Evolutionary conservation across 2,888 invertebrate genomes (phyloP), one percentile per base, ranked within the genome.

Genomic region (Hydriomena furcata): DNA sequence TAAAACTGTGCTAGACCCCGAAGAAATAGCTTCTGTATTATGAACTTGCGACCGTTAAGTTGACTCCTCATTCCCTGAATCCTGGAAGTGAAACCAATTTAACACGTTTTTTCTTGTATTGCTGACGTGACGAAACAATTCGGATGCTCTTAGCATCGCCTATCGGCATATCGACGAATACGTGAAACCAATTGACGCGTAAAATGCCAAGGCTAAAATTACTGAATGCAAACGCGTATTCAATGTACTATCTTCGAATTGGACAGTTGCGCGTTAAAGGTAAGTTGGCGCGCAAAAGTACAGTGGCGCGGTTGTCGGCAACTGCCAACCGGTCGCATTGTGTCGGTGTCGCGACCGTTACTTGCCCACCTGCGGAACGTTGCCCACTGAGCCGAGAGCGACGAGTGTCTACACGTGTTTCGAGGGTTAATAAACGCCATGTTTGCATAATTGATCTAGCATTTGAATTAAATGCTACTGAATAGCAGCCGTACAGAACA

Each of bases 321-420:
- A 52, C 63, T 69, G 65, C 24, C 65, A 68, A 69, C 68, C 71
- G 71, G 69, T 69, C 69, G 64, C 66, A 68, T 71, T 73, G 73
- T 68, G 61, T 60, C 59, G 58, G 73, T 68, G 58, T 59, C 60
- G 60, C 74, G 79, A 84, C 89, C 88, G 89, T 89, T 90, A 89
- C 65, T 76, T 75, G 80, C 81, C 86, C 88, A 89, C 88, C 88
- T 88, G 89, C 85, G 71, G 68, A 67, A 68, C 72, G 70, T 68
- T 81, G 81, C 82, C 76, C 85, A 89, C 71, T 86, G 87, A 86
- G 79, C 84, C 82, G 87, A 81, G 73, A 76, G 82, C 80, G 87
- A 84, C 87, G 78, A 69, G 45, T 49, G 64, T 66, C 64, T 60
- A 51, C 81, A 82, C 79, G 78, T 77, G 79, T 73, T 58, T 61